Conservation (phyloP, 1,140 invertebrate genomes). For the Teleopsis dalmanni region DNA sequence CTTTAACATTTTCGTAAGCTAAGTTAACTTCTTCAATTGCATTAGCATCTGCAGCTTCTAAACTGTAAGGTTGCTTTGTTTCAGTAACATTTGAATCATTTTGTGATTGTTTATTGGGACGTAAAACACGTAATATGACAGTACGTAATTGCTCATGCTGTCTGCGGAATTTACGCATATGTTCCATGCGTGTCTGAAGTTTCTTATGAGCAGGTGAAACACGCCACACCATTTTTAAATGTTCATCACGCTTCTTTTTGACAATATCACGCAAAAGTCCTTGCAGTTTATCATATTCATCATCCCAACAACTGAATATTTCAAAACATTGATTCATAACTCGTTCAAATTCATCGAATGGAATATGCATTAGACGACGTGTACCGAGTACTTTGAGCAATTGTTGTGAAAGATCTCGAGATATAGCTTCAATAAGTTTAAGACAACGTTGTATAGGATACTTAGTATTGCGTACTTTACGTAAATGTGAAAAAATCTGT, state of each 20-base stretch:
- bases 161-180: constrained; percentile 91
- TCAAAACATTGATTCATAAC: constrained; percentile 95
- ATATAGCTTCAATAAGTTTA: constrained; percentile 94
- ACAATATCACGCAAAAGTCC: constrained; percentile 83
- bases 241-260: constrained; percentile 95
- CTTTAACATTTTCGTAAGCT: constrained; percentile 98
- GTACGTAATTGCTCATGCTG: constrained; percentile 97
- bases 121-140: constrained; percentile 89
- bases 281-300: constrained; percentile 97
- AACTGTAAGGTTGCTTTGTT: constrained; percentile 42
- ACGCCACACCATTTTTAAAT: constrained; percentile 96
- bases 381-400: constrained; percentile 92
- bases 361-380: constrained; percentile 94
- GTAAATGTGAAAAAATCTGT: constrained; percentile 89
- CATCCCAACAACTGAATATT: constrained; percentile 96
- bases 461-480: constrained; percentile 94
- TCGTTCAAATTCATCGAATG: constrained; percentile 97
- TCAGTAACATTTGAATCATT: constrained; percentile 35
- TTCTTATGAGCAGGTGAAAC: constrained; percentile 92
- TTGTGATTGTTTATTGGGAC: constrained; percentile 56
- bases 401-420: constrained; percentile 87
- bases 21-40: constrained; percentile 88
- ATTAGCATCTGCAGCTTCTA: constrained; percentile 88
- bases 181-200: constrained; percentile 89
- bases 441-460: constrained; percentile 94